Evolutionary conservation across 2,113 vertebrate genomes (phyloP).

Genomic region (Odocoileus hemionus): DNA sequence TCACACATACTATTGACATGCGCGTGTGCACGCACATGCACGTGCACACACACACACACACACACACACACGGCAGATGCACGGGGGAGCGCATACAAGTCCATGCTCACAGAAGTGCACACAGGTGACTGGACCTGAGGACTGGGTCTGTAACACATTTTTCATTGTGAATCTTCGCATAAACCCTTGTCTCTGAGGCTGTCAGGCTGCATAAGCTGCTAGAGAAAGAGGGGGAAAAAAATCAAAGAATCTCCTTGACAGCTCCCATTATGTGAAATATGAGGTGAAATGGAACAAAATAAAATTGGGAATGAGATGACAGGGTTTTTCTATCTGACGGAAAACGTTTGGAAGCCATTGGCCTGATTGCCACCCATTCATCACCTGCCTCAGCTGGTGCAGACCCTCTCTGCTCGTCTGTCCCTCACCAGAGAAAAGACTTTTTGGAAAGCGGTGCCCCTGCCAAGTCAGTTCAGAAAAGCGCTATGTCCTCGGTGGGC

Average conservation of each 20-base stretch:
- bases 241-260: conserved; percentile 66
- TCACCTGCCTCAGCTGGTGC: background rate
- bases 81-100: background rate
- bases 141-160: background rate
- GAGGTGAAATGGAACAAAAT: conserved; percentile 69
- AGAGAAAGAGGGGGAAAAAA: background rate
- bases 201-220: conserved; percentile 43
- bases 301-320: conserved; percentile 68
- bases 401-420: background rate
- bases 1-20: background rate
- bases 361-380: conserved; percentile 48
- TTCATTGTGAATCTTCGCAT: background rate
- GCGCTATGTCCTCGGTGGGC: background rate
- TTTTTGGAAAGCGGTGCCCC: background rate
- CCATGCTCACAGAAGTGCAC: background rate
- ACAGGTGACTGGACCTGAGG: background rate
- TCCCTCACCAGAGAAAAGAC: background rate
- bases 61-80: background rate
- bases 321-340: conserved; percentile 58
- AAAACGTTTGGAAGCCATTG: conserved; percentile 40
- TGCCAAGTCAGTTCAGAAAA: background rate
- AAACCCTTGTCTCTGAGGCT: conserved; percentile 38
- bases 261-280: conserved; percentile 66
- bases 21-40: rapidly evolving
- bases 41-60: too few relatives aligned